These are phyloP conservation scores for Hedya salicella DNA, from an alignment of 2,888 invertebrate genomes.

Conservation along the genomic window DNA sequence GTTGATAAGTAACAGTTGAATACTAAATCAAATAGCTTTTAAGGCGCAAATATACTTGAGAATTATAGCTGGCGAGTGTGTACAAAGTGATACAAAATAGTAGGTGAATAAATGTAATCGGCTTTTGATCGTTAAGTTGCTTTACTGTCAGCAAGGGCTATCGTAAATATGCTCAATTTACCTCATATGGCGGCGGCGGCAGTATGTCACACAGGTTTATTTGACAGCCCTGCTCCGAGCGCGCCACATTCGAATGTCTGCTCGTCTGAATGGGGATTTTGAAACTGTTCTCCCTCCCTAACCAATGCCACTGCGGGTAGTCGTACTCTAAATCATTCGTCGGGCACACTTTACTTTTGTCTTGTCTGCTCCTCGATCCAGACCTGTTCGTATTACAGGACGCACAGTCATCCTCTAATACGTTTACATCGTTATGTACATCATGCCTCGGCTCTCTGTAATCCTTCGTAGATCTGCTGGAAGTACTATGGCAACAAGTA, in stretches of 20 bases:
- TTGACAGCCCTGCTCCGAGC: constrained; percentile 83
- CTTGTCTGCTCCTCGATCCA: constrained; percentile 79
- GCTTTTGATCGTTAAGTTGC: constrained; percentile 41
- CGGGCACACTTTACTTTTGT: constrained; percentile 81
- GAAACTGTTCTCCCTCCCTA: constrained; percentile 82
- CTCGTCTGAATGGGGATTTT: constrained; percentile 81
- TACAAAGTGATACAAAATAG: constrained; percentile 26
- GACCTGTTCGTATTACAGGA: constrained; percentile 81
- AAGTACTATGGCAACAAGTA: constrained; percentile 80
- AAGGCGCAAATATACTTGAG: constrained; percentile 21
- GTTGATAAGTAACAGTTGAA: too few species aligned
- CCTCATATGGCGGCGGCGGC: constrained; percentile 87
- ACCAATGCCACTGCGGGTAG: constrained; percentile 83
- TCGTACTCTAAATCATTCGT: constrained; percentile 82
- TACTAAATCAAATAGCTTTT: constrained; percentile 10
- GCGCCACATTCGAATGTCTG: constrained; percentile 78
- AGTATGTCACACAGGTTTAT: constrained; percentile 88
- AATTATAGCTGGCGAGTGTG: constrained; percentile 15
- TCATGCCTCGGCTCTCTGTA: constrained; percentile 78
- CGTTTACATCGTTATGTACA: constrained; percentile 75
- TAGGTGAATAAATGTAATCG: constrained; percentile 36
- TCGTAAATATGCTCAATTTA: constrained; percentile 61
- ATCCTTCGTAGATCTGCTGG: constrained; percentile 80
- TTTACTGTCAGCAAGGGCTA: constrained; percentile 40
- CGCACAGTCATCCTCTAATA: constrained; percentile 75